Percentiles rank a stretch among this genome's conserved stretches.
phyloP scores from a whole-genome alignment of 2,888 invertebrate genomes.

The Craniophora ligustri region DNA sequence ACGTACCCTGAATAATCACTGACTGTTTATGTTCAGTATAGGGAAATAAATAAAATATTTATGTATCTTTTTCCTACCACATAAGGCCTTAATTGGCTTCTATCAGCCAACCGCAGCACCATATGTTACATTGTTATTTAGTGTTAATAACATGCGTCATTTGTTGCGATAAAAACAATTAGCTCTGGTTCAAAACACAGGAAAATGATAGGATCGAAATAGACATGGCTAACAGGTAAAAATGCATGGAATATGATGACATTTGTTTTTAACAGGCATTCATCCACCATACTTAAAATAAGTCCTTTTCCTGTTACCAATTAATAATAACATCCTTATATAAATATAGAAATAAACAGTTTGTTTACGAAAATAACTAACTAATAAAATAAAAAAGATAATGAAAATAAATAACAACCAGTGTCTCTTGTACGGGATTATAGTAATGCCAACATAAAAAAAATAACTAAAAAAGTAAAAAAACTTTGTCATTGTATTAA shows the following conservation, averaged over 20 bases:
- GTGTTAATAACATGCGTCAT: constrained; percentile 32
- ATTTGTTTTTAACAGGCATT: constrained; percentile 14
- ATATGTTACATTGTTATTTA: constrained; percentile 12
- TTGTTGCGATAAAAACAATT: constrained; percentile 30
- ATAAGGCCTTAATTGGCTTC: constrained; percentile 36
- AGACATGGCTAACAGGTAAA: constrained; percentile 41
- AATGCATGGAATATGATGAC: background rate
- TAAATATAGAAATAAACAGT: too few relatives aligned
- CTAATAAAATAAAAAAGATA: too few relatives aligned
- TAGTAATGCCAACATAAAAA: too few relatives aligned
- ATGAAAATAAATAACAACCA: too few relatives aligned
- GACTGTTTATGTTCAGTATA: constrained; percentile 20
- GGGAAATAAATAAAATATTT: constrained; percentile 43
- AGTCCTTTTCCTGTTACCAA: too few relatives aligned
- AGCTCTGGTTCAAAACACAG: constrained; percentile 8
- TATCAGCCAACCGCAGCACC: constrained; percentile 40
- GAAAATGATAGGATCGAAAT: constrained; percentile 29
- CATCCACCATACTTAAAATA: too few relatives aligned
- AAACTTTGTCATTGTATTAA: too few relatives aligned
- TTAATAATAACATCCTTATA: too few relatives aligned
- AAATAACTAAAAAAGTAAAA: too few relatives aligned
- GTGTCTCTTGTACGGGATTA: too few relatives aligned
- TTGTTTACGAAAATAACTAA: too few relatives aligned
- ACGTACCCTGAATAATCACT: constrained; percentile 4
- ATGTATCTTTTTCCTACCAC: constrained; percentile 23